Evolutionary conservation across 2,113 vertebrate species (phyloP).

Genomic region (Plectropomus leopardus): DNA sequence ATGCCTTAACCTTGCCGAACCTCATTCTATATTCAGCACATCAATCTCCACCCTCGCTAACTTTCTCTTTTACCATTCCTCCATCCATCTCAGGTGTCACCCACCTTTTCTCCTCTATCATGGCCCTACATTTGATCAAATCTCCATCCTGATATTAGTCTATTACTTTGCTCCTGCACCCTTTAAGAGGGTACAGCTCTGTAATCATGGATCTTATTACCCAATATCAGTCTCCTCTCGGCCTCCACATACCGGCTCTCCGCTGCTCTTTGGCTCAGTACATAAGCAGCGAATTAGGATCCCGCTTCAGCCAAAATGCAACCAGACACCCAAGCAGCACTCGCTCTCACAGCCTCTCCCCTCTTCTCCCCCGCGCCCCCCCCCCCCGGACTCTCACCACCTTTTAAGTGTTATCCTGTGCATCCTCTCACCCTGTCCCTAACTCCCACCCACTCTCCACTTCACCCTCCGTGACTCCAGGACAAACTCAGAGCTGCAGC

Average conservation of each 20-base stretch:
- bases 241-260: background rate
- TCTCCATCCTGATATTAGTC: conserved; percentile 2
- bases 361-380: background rate
- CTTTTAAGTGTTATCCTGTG: conserved; percentile 27
- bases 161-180: background rate
- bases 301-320: conserved; percentile 49
- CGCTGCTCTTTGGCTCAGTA: conserved; percentile 30
- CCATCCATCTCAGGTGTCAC: conserved; percentile 11
- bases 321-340: conserved; percentile 61
- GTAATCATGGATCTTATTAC: conserved; percentile 40
- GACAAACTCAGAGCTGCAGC: background rate
- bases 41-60: background rate
- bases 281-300: background rate
- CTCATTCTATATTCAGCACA: background rate
- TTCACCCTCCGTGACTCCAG: background rate
- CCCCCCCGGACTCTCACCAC: conserved; percentile 21
- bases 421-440: conserved; percentile 23
- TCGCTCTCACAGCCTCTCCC: conserved; percentile 6
- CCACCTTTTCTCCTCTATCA: background rate
- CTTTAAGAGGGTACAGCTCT: background rate
- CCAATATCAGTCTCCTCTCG: background rate
- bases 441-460: background rate
- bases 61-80: conserved; percentile 18
- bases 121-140: conserved; percentile 26
- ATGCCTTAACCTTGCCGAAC: background rate